These are phyloP conservation scores for Bombyx huttoni DNA, from an alignment of 2,888 invertebrate genomes.

Conservation along the genomic window DNA sequence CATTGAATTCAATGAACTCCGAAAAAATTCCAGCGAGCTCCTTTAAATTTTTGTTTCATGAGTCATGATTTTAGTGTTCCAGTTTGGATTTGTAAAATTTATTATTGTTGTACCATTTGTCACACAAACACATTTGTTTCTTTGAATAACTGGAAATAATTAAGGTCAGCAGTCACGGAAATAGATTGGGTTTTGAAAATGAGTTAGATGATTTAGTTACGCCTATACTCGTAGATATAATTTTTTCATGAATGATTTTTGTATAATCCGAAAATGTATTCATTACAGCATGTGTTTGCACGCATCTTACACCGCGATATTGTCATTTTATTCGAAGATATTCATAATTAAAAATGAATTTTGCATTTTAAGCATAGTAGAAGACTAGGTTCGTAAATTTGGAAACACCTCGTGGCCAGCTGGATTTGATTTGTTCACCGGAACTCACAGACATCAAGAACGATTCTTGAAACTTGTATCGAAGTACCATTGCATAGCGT, in stretches of 20 bases:
- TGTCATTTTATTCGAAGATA: too few species aligned
- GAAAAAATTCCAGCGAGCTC: not conserved
- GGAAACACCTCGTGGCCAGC: too few species aligned
- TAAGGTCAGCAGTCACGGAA: slow-evolving; percentile 25
- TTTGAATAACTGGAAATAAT: slow-evolving; percentile 22
- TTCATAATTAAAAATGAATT: too few species aligned
- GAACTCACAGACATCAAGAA: too few species aligned
- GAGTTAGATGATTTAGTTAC: not conserved
- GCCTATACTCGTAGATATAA: not conserved
- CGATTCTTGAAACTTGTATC: too few species aligned
- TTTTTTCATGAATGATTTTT: not conserved
- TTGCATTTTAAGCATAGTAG: too few species aligned
- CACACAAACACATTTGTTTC: not conserved
- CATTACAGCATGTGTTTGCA: too few species aligned
- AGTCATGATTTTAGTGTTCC: not conserved
- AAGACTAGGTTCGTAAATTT: too few species aligned
- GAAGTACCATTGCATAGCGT: too few species aligned
- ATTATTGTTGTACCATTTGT: not conserved
- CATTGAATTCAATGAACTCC: too few species aligned
- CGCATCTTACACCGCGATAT: too few species aligned
- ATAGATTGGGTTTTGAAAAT: slow-evolving; percentile 11
- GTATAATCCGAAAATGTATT: not conserved
- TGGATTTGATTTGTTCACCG: too few species aligned
- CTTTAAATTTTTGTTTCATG: not conserved
- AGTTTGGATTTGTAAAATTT: not conserved